Conservation (phyloP, 2,888 invertebrate genomes). For the Caenorhabditis sulstoni region DNA sequence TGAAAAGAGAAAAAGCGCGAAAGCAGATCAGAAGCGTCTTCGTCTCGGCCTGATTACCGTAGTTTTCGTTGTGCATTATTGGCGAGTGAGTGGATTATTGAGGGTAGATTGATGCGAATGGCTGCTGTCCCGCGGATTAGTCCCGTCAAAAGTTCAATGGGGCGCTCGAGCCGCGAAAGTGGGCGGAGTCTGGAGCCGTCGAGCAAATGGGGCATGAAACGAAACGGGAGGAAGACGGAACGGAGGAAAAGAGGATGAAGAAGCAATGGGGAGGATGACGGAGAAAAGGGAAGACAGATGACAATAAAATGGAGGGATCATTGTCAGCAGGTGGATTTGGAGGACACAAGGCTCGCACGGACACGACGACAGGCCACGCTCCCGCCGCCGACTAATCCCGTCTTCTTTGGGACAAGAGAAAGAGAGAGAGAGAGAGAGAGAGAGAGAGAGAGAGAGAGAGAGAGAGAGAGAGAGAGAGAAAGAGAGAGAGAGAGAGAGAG, state of each 20-base stretch:
- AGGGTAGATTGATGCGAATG: constrained; percentile 17
- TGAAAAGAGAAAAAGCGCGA: constrained; percentile 14
- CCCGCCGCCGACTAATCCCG: constrained; percentile 26
- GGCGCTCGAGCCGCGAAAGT: constrained; percentile 26
- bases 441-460: too few species aligned
- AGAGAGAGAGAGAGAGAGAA: too few species aligned
- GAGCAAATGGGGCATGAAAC: constrained; percentile 12
- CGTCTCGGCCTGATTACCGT: constrained; percentile 56
- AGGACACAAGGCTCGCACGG: constrained; percentile 15
- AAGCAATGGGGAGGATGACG: constrained; percentile 4
- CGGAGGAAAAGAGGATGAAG: not conserved
- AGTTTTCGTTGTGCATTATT: constrained; percentile 44
- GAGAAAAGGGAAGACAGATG: constrained; percentile 14
- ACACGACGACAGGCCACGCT: constrained; percentile 1
- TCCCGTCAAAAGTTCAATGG: constrained; percentile 49
- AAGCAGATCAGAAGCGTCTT: too few species aligned
- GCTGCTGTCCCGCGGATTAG: constrained; percentile 49
- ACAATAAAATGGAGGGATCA: constrained; percentile 8
- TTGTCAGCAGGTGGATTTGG: constrained; percentile 37
- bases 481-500: too few species aligned
- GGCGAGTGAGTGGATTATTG: not conserved
- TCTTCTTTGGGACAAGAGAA: too few species aligned
- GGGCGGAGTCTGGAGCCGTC: constrained; percentile 8
- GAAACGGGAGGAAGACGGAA: not conserved
- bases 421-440: too few species aligned